phyloP scores from a whole-genome alignment of 2,797 vertebrate genomes.

The Bradypodion ventrale region DNA sequence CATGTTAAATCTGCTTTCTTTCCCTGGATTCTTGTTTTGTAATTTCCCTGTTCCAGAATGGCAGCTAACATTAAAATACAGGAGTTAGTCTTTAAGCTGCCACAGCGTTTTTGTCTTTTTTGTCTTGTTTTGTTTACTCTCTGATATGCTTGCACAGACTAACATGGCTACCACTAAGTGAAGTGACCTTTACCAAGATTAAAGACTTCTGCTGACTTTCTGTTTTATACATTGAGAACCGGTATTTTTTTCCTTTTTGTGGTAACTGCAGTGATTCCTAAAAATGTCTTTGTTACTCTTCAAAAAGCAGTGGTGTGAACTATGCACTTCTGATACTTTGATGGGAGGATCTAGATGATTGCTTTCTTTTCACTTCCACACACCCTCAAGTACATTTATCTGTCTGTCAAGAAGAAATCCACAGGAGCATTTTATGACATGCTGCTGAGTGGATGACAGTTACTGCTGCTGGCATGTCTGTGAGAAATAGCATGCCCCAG shows the following conservation, averaged over 20 bases:
- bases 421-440: neutral
- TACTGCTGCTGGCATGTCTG: neutral
- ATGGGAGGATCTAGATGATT: conserved; percentile 8
- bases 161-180: too few species aligned
- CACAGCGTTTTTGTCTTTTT: too few species aligned
- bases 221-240: neutral
- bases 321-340: neutral
- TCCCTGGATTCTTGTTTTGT: too few species aligned
- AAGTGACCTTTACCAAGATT: neutral
- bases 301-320: neutral
- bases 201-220: neutral
- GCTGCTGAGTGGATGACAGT: neutral
- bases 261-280: neutral
- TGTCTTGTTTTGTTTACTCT: too few species aligned
- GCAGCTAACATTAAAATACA: too few species aligned
- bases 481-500: neutral
- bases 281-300: neutral
- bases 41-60: too few species aligned
- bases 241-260: neutral
- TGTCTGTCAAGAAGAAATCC: neutral
- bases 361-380: conserved; percentile 6
- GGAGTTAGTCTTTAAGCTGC: too few species aligned
- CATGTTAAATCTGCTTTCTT: too few species aligned
- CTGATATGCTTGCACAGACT: too few species aligned
- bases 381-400: neutral